phyloP scores from a whole-genome alignment of 2,888 invertebrate species.

The Zaprionus bogoriensis region DNA sequence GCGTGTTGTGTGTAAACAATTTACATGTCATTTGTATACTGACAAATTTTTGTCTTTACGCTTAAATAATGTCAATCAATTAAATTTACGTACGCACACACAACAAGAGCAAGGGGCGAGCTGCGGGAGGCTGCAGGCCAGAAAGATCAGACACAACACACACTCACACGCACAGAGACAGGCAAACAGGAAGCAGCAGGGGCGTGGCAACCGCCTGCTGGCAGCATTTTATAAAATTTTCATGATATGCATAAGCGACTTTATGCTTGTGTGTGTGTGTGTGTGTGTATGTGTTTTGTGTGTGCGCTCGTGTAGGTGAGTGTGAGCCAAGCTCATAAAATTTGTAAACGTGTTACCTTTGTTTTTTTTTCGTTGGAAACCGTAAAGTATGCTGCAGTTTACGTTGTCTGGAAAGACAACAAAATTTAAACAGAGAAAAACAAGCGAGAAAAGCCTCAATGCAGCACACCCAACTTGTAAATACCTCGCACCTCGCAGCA shows the following conservation, averaged over 20 bases:
- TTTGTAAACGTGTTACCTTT: conserved; percentile 30
- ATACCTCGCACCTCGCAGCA: too few relatives aligned
- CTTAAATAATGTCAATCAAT: conserved; percentile 55
- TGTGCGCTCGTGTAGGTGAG: background rate
- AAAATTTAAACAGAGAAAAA: background rate
- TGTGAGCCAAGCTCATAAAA: conserved; percentile 13
- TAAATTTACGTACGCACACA: conserved; percentile 35
- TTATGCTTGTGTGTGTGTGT: conserved; percentile 2
- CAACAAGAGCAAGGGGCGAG: background rate
- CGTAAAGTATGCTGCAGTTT: conserved; percentile 26
- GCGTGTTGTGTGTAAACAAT: conserved; percentile 28
- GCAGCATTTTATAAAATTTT: conserved; percentile 38
- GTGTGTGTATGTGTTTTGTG: conserved; percentile 4
- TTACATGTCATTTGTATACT: conserved; percentile 55
- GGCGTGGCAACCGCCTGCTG: conserved; percentile 32
- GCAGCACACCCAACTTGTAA: too few relatives aligned
- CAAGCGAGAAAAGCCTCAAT: too few relatives aligned
- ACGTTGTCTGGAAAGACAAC: conserved; percentile 1
- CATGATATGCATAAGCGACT: conserved; percentile 38
- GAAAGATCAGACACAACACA: background rate
- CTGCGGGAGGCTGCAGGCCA: background rate
- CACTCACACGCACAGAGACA: conserved; percentile 5
- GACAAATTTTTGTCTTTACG: conserved; percentile 38
- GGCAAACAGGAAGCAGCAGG: conserved; percentile 12
- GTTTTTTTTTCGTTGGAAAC: conserved; percentile 1